A percentile compares a stretch with the other conserved stretches of the same genome.
These are phyloP conservation scores for Drosophila setifemur DNA, from an alignment of 1,140 invertebrate species.

Conservation along the genomic window DNA sequence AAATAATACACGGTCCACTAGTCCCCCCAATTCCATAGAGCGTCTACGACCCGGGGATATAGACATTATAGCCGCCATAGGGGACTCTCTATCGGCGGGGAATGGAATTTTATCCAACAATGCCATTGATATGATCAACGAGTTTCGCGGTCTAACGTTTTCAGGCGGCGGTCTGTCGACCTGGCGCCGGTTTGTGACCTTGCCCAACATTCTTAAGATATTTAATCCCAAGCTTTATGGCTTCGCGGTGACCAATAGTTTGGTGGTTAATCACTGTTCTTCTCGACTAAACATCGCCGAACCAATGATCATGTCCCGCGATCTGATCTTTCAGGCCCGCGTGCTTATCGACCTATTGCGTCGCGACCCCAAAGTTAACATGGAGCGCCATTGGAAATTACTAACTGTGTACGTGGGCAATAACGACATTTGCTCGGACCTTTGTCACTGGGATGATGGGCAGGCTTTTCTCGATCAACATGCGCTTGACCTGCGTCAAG, in stretches of 20 bases:
- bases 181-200: conserved; percentile 84
- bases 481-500: conserved; percentile 46
- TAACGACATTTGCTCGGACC: conserved; percentile 88
- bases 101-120: conserved; percentile 83
- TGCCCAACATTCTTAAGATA: conserved; percentile 85
- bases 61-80: conserved; percentile 87
- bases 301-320: conserved; percentile 84
- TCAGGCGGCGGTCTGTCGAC: conserved; percentile 84
- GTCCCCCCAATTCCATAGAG: conserved; percentile 83
- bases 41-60: conserved; percentile 87
- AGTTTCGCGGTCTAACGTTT: conserved; percentile 70
- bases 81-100: conserved; percentile 88
- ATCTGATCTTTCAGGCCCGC: conserved; percentile 86
- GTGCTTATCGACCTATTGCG: conserved; percentile 85
- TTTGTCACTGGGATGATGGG: conserved; percentile 83
- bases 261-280: conserved; percentile 49
- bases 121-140: conserved; percentile 64
- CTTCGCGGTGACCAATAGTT: conserved; percentile 70
- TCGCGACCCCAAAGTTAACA: conserved; percentile 84
- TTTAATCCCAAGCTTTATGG: conserved; percentile 86
- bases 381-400: conserved; percentile 87
- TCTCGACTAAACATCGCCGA: conserved; percentile 86
- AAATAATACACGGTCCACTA: conserved; percentile 71
- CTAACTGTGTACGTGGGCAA: conserved; percentile 87
- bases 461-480: conserved; percentile 52